These are phyloP conservation scores for Sylvilagus floridanus DNA, from an alignment of 2,797 vertebrate species.

Conservation along the genomic window DNA sequence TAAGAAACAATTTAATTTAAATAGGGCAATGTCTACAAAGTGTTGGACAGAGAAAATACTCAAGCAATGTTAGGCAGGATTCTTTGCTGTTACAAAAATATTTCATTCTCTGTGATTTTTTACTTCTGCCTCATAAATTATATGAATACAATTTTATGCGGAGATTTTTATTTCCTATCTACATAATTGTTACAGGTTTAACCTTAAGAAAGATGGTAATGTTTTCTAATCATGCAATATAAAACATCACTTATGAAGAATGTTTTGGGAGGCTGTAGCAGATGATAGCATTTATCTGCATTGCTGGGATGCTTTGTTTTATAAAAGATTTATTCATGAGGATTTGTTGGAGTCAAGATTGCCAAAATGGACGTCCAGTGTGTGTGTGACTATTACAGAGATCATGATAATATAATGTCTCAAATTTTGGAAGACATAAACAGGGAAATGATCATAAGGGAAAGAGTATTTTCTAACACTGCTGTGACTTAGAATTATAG, in stretches of 20 bases:
- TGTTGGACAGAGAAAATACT: conserved; percentile 27
- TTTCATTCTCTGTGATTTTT: conserved; percentile 46
- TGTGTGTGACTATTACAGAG: conserved; percentile 29
- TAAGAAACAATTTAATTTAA: conserved; percentile 52
- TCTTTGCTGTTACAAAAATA: conserved; percentile 40
- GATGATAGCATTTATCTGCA: neutral
- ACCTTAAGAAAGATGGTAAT: conserved; percentile 45
- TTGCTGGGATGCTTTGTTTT: neutral
- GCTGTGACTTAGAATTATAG: neutral
- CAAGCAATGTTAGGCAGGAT: conserved; percentile 5
- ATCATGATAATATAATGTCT: conserved; percentile 4
- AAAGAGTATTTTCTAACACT: neutral
- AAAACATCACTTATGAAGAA: conserved; percentile 38
- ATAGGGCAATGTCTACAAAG: neutral
- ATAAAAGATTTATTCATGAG: neutral
- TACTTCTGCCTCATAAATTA: conserved; percentile 50
- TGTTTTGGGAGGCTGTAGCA: conserved; percentile 18
- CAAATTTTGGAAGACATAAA: neutral
- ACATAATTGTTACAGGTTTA: conserved; percentile 44
- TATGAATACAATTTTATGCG: neutral
- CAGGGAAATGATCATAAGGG: conserved; percentile 16
- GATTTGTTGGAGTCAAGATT: conserved; percentile 22
- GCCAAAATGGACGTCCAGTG: neutral
- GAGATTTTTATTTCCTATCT: conserved; percentile 44
- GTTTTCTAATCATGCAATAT: neutral